These are phyloP conservation scores for Saturnia japonica DNA, from an alignment of 2,888 invertebrate genomes.

Conservation along the genomic window DNA sequence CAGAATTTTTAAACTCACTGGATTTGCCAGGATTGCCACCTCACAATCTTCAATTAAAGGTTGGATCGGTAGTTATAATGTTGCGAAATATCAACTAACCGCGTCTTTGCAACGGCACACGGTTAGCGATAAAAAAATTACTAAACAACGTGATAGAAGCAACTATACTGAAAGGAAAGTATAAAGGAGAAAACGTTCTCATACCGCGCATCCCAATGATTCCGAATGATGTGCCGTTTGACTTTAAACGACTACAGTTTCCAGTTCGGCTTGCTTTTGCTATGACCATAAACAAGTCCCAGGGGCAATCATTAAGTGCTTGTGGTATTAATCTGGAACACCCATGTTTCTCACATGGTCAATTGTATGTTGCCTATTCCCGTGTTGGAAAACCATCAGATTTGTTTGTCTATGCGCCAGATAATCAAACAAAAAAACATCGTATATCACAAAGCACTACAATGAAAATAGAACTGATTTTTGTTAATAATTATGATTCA, in stretches of 20 bases:
- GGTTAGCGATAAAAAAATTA: too few species aligned
- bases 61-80: too few species aligned
- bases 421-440: too few species aligned
- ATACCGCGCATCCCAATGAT: constrained; percentile 50
- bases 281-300: too few species aligned
- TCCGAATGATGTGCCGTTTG: constrained; percentile 43
- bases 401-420: neutral
- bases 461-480: too few species aligned
- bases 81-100: too few species aligned
- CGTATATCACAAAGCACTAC: neutral
- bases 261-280: constrained; percentile 40
- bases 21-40: too few species aligned
- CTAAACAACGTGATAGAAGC: neutral
- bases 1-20: too few species aligned
- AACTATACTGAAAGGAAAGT: constrained; percentile 21
- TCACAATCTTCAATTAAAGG: too few species aligned
- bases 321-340: constrained; percentile 46
- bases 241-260: constrained; percentile 49
- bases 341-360: constrained; percentile 48
- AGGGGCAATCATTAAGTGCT: constrained; percentile 38
- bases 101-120: too few species aligned
- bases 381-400: constrained; percentile 2
- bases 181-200: constrained; percentile 35
- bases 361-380: constrained; percentile 50
- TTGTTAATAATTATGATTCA: constrained; percentile 29